Base-by-base conservation (phyloP, 2,888 invertebrate genomes). In the Watsonalla binaria region DNA sequence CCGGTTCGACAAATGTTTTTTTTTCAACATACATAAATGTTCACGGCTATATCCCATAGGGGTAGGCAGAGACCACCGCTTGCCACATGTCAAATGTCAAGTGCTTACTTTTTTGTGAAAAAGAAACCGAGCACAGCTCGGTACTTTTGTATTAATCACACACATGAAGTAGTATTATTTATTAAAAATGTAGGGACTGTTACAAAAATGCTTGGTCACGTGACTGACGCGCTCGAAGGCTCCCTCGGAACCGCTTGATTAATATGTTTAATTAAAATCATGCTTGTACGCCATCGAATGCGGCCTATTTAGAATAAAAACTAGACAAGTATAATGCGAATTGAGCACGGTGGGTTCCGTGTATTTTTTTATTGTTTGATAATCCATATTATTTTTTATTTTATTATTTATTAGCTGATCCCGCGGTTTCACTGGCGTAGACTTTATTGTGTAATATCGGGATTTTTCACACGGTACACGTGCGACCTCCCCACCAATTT, bases 251-350 rank as follows among this genome's bases (percentile, higher is more conserved):
- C 42, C 61, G 62, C 65, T 66, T 78, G 79, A 78, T 78, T 76
- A 76, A 79, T 78, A 70, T 67, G 73, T 78, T 79, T 78, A 76
- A 79, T 79, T 77, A 78, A 78, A 75, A 68, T 11, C 42, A 42
- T 42, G 42, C 42, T 42, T 42, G 42, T 42, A 11, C 11, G 42
- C 11, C 42, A 42, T 42, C 42, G 9, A 42, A 42, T 11, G 11
- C 11, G 11, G 9, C 42, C 2, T 42, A 42, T 42, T 11, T 11
- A 42, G 42, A 42, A 42, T 42, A 42, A 42, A 42, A 42, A 42
- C 42, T 11, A 42, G 42, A 8, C 42, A 42, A 11, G 8, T 8
- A 8, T 5, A 11, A 11, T 5, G 5, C 7, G 37, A 37, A 6
- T 6, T 11, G 11, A 11, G 11, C 42, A 11, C 42, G 8, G 42